Conservation (phyloP, 2,797 vertebrate species). For the Salarias fasciatus region DNA sequence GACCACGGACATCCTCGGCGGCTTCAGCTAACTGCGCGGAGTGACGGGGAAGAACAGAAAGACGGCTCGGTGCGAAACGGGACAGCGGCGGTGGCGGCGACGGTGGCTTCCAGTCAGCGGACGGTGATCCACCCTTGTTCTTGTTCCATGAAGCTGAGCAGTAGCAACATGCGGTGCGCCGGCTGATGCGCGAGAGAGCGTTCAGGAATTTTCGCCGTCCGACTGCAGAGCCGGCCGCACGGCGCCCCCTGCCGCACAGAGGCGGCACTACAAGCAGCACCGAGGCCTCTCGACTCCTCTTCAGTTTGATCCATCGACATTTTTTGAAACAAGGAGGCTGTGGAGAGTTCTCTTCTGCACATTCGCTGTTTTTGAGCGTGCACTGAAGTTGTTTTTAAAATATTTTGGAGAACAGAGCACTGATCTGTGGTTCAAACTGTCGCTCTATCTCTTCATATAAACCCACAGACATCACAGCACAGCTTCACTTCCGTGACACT, state of each 20-base stretch:
- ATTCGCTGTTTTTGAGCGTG: too few species aligned
- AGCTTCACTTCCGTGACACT: too few species aligned
- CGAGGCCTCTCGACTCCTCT: too few species aligned
- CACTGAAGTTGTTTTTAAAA: too few species aligned
- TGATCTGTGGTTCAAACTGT: too few species aligned
- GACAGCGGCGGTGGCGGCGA: slow-evolving; percentile 36
- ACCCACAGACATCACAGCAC: too few species aligned
- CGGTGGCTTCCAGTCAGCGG: slow-evolving; percentile 50
- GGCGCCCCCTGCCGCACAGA: slow-evolving; percentile 37
- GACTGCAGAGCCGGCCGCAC: slow-evolving; percentile 29
- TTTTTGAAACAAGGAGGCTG: too few species aligned
- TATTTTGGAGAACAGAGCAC: too few species aligned
- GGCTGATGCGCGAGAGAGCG: slow-evolving; percentile 62
- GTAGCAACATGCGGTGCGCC: slow-evolving; percentile 74
- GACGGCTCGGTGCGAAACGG: slow-evolving; percentile 19
- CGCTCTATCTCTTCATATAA: too few species aligned
- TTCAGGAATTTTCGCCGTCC: slow-evolving; percentile 72
- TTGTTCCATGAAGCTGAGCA: slow-evolving; percentile 74
- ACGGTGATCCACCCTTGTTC: slow-evolving; percentile 65
- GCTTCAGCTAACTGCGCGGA: slow-evolving; percentile 14
- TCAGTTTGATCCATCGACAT: too few species aligned
- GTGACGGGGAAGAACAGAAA: slow-evolving; percentile 28
- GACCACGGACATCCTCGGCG: slow-evolving; percentile 88
- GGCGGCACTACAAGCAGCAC: background rate
- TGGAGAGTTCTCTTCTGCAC: too few species aligned